Evolutionary conservation across 2,888 invertebrate species (phyloP), one percentile per base, ranked within the genome.

Genomic region (Eupithecia subumbrata): DNA sequence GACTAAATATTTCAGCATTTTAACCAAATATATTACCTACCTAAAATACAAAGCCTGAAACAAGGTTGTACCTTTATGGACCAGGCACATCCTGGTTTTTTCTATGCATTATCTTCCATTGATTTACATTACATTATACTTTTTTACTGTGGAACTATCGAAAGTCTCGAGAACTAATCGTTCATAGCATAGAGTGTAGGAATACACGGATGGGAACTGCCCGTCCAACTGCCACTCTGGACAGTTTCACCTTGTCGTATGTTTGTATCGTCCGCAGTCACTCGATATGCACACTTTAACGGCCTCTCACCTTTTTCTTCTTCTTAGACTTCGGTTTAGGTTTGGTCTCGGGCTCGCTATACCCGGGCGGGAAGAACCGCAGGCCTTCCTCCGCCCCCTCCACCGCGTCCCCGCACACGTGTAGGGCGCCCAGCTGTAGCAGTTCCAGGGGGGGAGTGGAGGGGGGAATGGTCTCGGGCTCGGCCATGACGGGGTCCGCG

Each of bases 351-450:
- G 94, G 95, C 67, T 91, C 95, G 80, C 95, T 96, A 86, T 96
- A 96, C 1, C 95, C 96, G 2, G 95, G 93, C 0, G 97, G 97
- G 89, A 98, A 97, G 94, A 97, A 97, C 75, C 95, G 87, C 4
- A 92, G 90, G 74, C 96, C 96, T 83, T 97, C 97, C 69, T 92
- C 91, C 43, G 92, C 94, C 0, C 97, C 97, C 48, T 95, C 91
- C 5, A 96, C 96, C 0, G 96, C 93, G 85, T 97, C 96, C 11
- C 95, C 95, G 84, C 97, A 97, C 37, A 97, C 95, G 86, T 96
- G 97, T 30, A 96, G 94, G 0, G 97, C 97, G 0, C 96, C 96
- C 67, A 96, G 94, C 30, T 95, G 93, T 7, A 96, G 91, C 80
- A 98, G 96, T 2, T 95, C 95, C 0, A 96, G 96, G 0, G 96